Evolutionary conservation across 1,140 invertebrate species (phyloP).

Genomic region (Dreissena polymorpha): DNA sequence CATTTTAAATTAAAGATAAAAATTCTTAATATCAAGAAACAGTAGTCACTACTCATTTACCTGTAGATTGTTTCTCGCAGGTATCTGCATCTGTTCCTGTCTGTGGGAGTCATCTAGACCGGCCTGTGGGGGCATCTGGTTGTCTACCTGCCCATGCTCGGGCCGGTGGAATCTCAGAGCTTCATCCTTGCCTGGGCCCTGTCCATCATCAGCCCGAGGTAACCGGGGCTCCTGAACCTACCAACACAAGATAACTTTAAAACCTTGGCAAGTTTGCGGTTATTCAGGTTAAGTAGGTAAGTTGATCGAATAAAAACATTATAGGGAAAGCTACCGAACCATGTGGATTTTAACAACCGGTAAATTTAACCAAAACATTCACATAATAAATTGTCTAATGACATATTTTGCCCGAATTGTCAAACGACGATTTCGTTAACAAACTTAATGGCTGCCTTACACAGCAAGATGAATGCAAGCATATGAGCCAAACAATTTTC

Average conservation of each 20-base stretch:
- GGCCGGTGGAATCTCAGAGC: neutral
- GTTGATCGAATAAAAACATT: neutral
- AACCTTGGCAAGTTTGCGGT: too few species aligned
- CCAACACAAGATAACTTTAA: neutral
- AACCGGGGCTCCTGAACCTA: neutral
- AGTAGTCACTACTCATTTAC: too few species aligned
- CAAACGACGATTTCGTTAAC: neutral
- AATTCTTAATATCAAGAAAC: too few species aligned
- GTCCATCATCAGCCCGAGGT: neutral
- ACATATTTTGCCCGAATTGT: neutral
- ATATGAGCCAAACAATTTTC: too few species aligned
- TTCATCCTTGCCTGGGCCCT: neutral
- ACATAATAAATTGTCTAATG: too few species aligned
- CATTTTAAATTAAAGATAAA: too few species aligned
- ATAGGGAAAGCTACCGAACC: neutral
- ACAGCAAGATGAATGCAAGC: too few species aligned
- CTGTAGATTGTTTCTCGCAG: neutral
- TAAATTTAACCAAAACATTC: neutral
- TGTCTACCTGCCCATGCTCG: neutral
- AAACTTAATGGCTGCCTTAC: neutral
- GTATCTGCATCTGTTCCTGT: neutral
- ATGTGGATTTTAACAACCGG: neutral
- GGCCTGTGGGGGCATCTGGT: neutral
- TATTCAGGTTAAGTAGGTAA: neutral
- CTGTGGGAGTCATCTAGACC: neutral